phyloP scores from a whole-genome alignment of 2,797 vertebrate species.

The Enteromius paludinosus region DNA sequence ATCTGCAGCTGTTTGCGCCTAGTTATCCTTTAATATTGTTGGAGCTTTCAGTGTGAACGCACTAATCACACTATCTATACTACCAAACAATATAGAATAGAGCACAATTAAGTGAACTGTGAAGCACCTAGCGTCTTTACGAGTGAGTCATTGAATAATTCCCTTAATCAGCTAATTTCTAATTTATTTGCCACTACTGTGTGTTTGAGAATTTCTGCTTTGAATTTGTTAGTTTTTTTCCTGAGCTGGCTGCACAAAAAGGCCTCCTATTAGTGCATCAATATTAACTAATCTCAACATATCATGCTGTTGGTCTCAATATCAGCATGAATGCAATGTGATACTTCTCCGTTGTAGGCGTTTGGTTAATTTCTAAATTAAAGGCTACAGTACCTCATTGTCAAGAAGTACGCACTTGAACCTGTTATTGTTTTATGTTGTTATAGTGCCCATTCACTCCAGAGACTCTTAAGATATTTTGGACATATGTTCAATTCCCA shows the following conservation, averaged over 20 bases:
- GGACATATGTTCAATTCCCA: conserved; percentile 35
- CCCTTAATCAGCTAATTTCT: not conserved
- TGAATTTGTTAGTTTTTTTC: not conserved
- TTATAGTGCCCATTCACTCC: conserved; percentile 12
- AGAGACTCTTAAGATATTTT: conserved; percentile 36
- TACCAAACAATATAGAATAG: not conserved
- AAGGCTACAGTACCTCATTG: not conserved
- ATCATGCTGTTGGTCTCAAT: not conserved
- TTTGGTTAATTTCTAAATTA: not conserved
- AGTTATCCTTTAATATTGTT: no score
- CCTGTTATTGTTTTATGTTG: conserved; percentile 12
- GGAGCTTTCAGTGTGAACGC: not conserved
- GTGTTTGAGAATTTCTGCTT: not conserved
- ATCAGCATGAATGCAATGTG: not conserved
- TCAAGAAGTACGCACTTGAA: conserved; percentile 8
- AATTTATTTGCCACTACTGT: not conserved
- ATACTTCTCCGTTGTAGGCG: not conserved
- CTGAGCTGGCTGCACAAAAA: not conserved
- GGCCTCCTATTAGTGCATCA: not conserved
- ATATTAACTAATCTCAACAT: not conserved
- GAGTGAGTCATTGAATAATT: not conserved
- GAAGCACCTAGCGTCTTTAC: not conserved
- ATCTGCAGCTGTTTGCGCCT: no score
- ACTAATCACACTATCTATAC: not conserved
- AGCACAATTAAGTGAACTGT: not conserved